These are phyloP conservation scores for Cydia fagiglandana DNA, from an alignment of 1,140 invertebrate genomes.

Conservation along the genomic window DNA sequence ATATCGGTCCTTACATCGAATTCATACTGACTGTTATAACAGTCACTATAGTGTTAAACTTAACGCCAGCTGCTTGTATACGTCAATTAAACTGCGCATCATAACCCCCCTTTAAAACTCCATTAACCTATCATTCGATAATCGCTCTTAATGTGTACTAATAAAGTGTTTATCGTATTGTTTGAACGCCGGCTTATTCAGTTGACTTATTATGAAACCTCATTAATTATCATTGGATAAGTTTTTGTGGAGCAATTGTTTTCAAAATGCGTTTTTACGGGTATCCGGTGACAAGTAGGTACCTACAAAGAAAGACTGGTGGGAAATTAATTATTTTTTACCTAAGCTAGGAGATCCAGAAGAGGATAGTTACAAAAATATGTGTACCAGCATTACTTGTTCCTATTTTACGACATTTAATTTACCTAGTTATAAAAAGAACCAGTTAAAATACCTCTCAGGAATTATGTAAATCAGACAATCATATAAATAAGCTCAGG, in stretches of 20 bases:
- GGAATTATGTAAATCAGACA: no score
- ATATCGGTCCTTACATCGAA: conserved; percentile 11
- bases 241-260: neutral
- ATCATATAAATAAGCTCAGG: no score
- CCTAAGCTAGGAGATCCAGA: neutral
- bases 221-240: neutral
- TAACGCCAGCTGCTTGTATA: conserved; percentile 1
- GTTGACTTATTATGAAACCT: neutral
- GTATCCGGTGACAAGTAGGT: neutral
- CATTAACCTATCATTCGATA: neutral
- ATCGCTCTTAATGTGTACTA: neutral
- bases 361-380: neutral
- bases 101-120: neutral
- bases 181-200: neutral
- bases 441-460: no score
- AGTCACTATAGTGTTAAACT: neutral
- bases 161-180: neutral
- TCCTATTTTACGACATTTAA: no score
- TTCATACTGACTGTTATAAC: conserved; percentile 6
- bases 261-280: neutral
- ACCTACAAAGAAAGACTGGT: no score
- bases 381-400: neutral
- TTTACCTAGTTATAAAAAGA: no score
- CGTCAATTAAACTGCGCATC: neutral
- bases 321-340: neutral